Evolutionary conservation across 2,888 invertebrate genomes (phyloP).

Genomic region (Ophioninae sp.): DNA sequence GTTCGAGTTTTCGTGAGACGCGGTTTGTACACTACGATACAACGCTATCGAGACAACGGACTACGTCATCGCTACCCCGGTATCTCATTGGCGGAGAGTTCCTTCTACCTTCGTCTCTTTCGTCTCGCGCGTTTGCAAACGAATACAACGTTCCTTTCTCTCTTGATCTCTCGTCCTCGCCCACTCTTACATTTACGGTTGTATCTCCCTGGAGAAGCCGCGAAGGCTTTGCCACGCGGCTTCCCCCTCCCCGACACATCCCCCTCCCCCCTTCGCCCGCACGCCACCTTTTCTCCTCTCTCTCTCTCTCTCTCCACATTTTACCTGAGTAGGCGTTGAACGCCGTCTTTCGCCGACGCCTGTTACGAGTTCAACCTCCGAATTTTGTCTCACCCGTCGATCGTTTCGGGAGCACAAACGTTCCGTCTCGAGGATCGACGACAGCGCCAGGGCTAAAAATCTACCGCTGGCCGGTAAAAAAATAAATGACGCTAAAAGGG

Average conservation of each 20-base stretch:
- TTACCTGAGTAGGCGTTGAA: conserved; percentile 20
- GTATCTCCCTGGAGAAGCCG: conserved; percentile 27
- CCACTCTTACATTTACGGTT: conserved; percentile 46
- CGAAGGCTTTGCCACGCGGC: conserved; percentile 29
- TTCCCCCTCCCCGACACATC: conserved; percentile 30
- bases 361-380: conserved; percentile 24
- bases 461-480: background rate
- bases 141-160: conserved; percentile 54
- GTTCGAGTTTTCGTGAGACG: conserved; percentile 76
- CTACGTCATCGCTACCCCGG: conserved; percentile 75
- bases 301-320: conserved; percentile 22
- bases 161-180: conserved; percentile 52
- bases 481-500: background rate
- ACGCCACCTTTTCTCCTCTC: conserved; percentile 3
- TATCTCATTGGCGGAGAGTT: conserved; percentile 74
- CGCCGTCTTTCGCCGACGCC: conserved; percentile 51
- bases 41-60: conserved; percentile 70
- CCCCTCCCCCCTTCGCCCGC: too few species aligned
- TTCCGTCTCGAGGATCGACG: conserved; percentile 25
- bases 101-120: conserved; percentile 63
- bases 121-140: conserved; percentile 26
- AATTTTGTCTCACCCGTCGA: conserved; percentile 49
- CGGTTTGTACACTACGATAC: conserved; percentile 57
- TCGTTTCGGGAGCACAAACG: conserved; percentile 8
- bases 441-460: conserved; percentile 3